Conservation (phyloP, 1,140 invertebrate genomes). For the Euura lappo region DNA sequence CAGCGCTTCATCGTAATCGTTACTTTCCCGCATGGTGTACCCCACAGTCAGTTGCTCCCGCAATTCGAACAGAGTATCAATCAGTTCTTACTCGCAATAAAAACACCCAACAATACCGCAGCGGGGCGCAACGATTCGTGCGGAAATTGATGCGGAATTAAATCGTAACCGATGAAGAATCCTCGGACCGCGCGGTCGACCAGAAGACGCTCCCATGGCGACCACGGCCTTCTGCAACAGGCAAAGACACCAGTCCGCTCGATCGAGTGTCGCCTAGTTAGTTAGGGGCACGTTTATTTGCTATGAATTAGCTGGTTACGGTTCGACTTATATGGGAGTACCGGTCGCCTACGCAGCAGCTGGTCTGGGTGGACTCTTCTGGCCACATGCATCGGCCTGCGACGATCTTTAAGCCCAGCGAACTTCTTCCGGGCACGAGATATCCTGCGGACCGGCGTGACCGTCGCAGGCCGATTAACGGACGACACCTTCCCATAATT, state of each 20-base stretch:
- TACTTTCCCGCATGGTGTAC: too few species aligned
- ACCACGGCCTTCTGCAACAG: too few species aligned
- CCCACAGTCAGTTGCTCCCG: too few species aligned
- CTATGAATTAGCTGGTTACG: conserved; percentile 36
- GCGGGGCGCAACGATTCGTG: too few species aligned
- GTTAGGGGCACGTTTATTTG: conserved; percentile 28
- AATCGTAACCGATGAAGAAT: too few species aligned
- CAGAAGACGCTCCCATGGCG: too few species aligned
- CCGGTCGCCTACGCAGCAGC: conserved; percentile 33
- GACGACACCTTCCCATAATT: conserved; percentile 14
- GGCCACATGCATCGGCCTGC: neutral
- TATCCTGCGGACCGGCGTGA: conserved; percentile 6
- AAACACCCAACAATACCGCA: too few species aligned
- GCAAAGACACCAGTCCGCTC: too few species aligned
- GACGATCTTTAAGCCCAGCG: neutral
- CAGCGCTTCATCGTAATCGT: neutral
- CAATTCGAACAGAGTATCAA: too few species aligned
- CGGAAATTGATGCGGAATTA: too few species aligned
- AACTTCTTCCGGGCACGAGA: conserved; percentile 19
- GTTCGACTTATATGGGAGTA: conserved; percentile 35
- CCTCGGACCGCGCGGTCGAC: too few species aligned
- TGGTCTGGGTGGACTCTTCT: conserved; percentile 18
- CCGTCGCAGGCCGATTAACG: conserved; percentile 8
- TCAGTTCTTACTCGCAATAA: too few species aligned
- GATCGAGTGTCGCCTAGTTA: conserved; percentile 27